Conservation (phyloP, 2,888 invertebrate genomes). For the Unio pictorum region DNA sequence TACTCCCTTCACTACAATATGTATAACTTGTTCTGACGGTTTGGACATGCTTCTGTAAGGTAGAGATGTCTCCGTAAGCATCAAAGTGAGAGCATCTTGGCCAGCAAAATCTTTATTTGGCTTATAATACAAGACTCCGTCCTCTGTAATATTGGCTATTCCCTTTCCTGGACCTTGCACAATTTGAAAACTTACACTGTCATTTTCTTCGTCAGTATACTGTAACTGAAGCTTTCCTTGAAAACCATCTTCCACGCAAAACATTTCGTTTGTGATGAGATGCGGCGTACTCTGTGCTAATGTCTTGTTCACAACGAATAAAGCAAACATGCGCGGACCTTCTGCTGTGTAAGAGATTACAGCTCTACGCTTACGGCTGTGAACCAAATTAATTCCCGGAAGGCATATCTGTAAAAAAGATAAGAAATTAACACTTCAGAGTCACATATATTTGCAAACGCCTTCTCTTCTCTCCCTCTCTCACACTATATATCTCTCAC, state of each 20-base stretch:
- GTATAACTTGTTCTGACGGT: conserved; percentile 3
- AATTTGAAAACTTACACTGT: conserved; percentile 28
- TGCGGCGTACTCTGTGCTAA: conserved; percentile 9
- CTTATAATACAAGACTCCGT: conserved; percentile 24
- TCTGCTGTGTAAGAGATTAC: background rate
- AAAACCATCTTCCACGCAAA: conserved; percentile 4
- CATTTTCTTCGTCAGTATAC: conserved; percentile 35
- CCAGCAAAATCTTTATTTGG: conserved; percentile 36
- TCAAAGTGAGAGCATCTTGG: background rate
- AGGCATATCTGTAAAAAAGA: too few relatives aligned
- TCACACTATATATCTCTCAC: too few relatives aligned
- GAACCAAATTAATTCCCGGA: too few relatives aligned
- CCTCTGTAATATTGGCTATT: conserved; percentile 18
- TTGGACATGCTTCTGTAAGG: background rate
- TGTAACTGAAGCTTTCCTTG: conserved; percentile 6
- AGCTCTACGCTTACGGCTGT: too few relatives aligned
- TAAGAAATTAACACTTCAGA: too few relatives aligned
- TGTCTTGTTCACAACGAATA: conserved; percentile 4
- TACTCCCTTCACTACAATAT: conserved; percentile 5
- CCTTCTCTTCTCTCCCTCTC: too few relatives aligned
- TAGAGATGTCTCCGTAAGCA: background rate
- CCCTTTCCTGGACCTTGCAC: conserved; percentile 15
- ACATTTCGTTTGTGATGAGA: conserved; percentile 16
- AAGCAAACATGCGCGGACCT: conserved; percentile 8
- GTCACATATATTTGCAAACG: too few relatives aligned